phyloP scores from a whole-genome alignment of 2,113 vertebrate species.

The Cichladusa arquata region DNA sequence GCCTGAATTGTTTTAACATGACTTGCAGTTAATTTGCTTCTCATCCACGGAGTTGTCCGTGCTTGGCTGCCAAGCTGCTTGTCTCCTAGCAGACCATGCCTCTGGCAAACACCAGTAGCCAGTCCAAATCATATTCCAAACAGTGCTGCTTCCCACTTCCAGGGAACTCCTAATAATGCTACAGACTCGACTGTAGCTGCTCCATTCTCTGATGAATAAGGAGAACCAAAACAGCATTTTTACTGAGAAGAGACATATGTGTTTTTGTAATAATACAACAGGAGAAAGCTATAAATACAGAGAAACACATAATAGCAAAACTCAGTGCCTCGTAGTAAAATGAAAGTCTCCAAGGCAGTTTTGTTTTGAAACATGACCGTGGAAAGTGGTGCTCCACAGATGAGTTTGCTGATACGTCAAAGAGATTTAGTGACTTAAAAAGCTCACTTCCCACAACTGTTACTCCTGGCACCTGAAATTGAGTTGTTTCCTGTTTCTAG shows the following conservation, averaged over 20 bases:
- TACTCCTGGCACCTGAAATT: conserved; percentile 4
- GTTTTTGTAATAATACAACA: not conserved
- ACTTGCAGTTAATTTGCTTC: conserved; percentile 46
- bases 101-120: conserved; percentile 10
- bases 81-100: conserved; percentile 23
- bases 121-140: not conserved
- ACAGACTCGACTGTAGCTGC: not conserved
- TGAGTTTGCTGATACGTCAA: not conserved
- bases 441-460: not conserved
- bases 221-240: not conserved
- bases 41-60: not conserved
- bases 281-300: not conserved
- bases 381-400: not conserved
- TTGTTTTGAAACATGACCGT: conserved; percentile 1
- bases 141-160: not conserved
- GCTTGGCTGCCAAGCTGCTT: not conserved
- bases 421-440: conserved; percentile 2
- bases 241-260: not conserved
- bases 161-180: not conserved
- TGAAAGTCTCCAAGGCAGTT: not conserved
- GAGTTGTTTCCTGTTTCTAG: conserved; percentile 19
- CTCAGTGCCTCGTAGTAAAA: not conserved
- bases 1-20: conserved; percentile 25
- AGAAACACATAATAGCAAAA: not conserved
- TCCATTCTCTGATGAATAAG: not conserved